Evolutionary conservation across 2,113 vertebrate genomes (phyloP), one percentile per base, ranked within the genome.

Genomic region (Gadus macrocephalus): DNA sequence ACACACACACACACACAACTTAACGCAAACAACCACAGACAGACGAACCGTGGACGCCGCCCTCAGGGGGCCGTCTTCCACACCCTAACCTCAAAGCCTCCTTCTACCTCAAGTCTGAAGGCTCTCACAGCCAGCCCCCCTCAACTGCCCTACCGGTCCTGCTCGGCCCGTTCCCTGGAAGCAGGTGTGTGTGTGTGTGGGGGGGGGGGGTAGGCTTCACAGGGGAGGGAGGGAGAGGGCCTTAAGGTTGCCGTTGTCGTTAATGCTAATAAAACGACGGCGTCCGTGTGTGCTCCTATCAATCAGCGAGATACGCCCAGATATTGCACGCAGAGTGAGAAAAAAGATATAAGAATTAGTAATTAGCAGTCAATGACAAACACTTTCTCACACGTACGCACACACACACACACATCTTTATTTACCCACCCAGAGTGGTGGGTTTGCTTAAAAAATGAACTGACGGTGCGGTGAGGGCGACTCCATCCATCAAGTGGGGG

Each of bases 381-480:
- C 55, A 58, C 55, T 17, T 17, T 14, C 15, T 14, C 55, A 58
- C 55, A 58, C 55, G n/a, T 17, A 58, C 55, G 17, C 55, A 58
- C 15, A n/a, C 55, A 58, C 55, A 56, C 55, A 82, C 70, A 79
- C 73, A 65, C 79, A 78, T 87, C 85, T 80, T 85, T 91, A 90
- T 92, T 91, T 91, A 90, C 87, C 78, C 82, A 64, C 81, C 42
- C 42, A 85, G 78, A 83, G 80, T 27, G 61, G 81, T 65, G 83
- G 83, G 82, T 86, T 89, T 87, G 71, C 77, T 86, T 91, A 88
- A 91, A 89, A 90, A 91, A 91, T 87, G 84, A 88, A 75, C 70
- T 76, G 76, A 88, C 42, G 12, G 42, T 49, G 42, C 12, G 42
- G 42, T 2, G 2, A 9, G 8, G 42, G 9, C 42, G 8, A 49